Percentiles rank a stretch among this genome's conserved stretches.
Conservation (phyloP, 1,140 invertebrate species). For the Drosophila lacertosa region DNA sequence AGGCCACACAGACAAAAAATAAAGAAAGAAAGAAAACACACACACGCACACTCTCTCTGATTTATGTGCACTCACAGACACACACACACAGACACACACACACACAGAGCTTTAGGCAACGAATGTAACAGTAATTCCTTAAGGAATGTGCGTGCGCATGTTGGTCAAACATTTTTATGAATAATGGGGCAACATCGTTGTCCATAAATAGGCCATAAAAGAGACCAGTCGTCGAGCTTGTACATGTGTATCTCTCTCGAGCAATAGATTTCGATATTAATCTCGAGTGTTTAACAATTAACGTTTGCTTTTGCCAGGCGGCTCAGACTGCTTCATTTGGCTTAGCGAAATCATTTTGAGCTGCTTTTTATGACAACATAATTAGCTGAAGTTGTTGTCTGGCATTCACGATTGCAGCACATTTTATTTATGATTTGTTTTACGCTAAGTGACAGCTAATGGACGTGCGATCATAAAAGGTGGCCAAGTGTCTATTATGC, state of each 20-base stretch:
- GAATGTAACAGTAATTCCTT: slow-evolving; percentile 42
- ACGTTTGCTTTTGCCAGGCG: slow-evolving; percentile 34
- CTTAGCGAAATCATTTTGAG: slow-evolving; percentile 35
- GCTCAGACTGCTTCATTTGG: slow-evolving; percentile 33
- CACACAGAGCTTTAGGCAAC: not conserved
- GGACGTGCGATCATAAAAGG: slow-evolving; percentile 59
- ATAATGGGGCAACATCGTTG: slow-evolving; percentile 62
- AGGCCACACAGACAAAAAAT: slow-evolving; percentile 37
- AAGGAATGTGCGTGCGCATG: slow-evolving; percentile 38
- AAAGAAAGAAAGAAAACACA: not conserved
- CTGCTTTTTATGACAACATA: slow-evolving; percentile 63
- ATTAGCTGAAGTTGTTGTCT: slow-evolving; percentile 46
- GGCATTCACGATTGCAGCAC: slow-evolving; percentile 27
- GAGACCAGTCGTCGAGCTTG: slow-evolving; percentile 17
- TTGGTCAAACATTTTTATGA: slow-evolving; percentile 68
- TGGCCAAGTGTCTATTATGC: slow-evolving; percentile 18
- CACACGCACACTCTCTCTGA: slow-evolving; percentile 40
- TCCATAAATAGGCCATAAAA: slow-evolving; percentile 70
- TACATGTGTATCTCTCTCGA: slow-evolving; percentile 8
- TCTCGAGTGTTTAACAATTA: slow-evolving; percentile 75
- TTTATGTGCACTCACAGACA: slow-evolving; percentile 28
- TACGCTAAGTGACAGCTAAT: slow-evolving; percentile 70
- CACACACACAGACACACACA: not conserved
- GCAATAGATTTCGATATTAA: slow-evolving; percentile 55
- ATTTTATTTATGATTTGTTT: slow-evolving; percentile 68